Evolutionary conservation across 2,797 vertebrate species (phyloP).

Genomic region (Phylloscopus collybita): DNA sequence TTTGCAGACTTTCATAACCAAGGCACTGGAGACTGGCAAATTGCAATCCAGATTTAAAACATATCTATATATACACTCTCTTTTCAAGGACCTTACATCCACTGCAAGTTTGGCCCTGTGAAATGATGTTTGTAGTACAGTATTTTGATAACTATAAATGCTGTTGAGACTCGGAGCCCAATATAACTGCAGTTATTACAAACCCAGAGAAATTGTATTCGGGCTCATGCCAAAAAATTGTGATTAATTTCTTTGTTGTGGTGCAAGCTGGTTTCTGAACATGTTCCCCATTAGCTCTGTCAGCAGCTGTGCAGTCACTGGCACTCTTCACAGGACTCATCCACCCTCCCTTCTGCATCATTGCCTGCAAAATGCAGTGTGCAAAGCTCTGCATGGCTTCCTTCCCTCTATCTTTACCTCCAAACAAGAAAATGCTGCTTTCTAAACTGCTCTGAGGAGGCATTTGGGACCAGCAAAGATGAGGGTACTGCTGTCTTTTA

Average conservation of each 20-base stretch:
- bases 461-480: not conserved
- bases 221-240: not conserved
- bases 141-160: not conserved
- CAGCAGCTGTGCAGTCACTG: not conserved
- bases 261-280: not conserved
- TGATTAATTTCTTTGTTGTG: slow-evolving; percentile 37
- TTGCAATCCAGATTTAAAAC: not conserved
- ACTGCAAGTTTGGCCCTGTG: not conserved
- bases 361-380: not conserved
- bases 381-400: not conserved
- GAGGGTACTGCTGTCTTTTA: not conserved
- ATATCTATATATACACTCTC: not conserved
- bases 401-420: not conserved
- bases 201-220: not conserved
- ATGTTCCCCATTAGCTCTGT: not conserved
- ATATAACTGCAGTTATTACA: not conserved
- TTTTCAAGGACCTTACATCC: not conserved
- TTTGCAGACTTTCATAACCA: not conserved
- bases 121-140: not conserved
- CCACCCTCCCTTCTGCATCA: not conserved
- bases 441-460: not conserved
- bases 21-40: not conserved
- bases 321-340: not conserved
- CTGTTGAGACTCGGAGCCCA: not conserved
- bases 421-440: not conserved